Conservation (phyloP, 2,888 invertebrate species). For the Rhingia rostrata region DNA sequence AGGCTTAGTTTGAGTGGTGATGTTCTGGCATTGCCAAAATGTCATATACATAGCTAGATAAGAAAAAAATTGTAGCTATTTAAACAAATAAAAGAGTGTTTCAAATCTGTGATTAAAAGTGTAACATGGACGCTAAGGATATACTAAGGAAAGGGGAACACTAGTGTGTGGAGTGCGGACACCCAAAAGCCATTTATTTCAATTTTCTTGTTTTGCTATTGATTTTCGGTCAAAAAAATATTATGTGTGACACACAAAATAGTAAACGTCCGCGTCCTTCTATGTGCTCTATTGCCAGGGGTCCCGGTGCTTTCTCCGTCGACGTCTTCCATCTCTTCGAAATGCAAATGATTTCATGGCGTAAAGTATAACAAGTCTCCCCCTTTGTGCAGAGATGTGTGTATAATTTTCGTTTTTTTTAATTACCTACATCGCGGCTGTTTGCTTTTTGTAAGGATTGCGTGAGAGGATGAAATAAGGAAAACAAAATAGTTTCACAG, state of each 20-base stretch:
- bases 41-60: too few species aligned
- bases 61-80: too few species aligned
- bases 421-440: slow-evolving; percentile 66
- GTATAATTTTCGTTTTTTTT: slow-evolving; percentile 30
- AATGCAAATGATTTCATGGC: slow-evolving; percentile 64
- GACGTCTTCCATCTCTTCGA: slow-evolving; percentile 35
- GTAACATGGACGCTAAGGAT: slow-evolving; percentile 5
- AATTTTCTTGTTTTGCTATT: slow-evolving; percentile 56
- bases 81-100: too few species aligned
- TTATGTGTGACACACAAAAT: slow-evolving; percentile 13
- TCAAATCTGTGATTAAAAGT: too few species aligned
- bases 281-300: background rate
- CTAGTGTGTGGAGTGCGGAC: slow-evolving; percentile 54
- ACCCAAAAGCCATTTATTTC: slow-evolving; percentile 49
- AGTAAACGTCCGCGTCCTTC: slow-evolving; percentile 34
- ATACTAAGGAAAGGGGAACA: slow-evolving; percentile 40
- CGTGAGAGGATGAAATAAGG: slow-evolving; percentile 68
- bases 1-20: too few species aligned
- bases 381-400: slow-evolving; percentile 6
- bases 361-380: slow-evolving; percentile 12
- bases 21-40: too few species aligned
- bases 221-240: slow-evolving; percentile 52
- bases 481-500: slow-evolving; percentile 59
- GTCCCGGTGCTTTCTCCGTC: background rate
- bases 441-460: slow-evolving; percentile 66